A percentile compares a stretch with the other conserved stretches of the same genome.
Conservation (phyloP, 92 coral and sea anemone genomes). For the Epizoanthus fatuus region DNA sequence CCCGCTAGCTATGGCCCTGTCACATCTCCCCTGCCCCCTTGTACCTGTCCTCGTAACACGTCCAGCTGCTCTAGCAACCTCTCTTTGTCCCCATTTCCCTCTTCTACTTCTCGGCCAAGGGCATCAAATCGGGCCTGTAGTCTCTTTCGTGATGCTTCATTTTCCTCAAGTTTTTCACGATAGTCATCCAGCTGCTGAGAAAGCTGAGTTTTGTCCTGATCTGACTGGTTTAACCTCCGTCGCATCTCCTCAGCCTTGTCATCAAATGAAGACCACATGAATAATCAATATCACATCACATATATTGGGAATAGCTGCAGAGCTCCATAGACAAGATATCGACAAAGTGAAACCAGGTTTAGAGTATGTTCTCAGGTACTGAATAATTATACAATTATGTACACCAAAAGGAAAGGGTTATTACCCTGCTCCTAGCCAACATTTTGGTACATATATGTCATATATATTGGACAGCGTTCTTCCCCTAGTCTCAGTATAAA, state of each 20-base stretch:
- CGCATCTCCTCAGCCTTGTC: conserved; percentile 85
- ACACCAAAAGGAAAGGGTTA: no score
- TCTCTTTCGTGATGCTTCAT: conserved; percentile 73
- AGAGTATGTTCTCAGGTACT: no score
- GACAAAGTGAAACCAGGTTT: no score
- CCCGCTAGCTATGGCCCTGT: background rate
- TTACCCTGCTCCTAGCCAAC: no score
- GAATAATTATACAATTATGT: no score
- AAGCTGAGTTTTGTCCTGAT: conserved; percentile 73
- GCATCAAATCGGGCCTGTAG: conserved; percentile 86
- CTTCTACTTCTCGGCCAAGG: conserved; percentile 81
- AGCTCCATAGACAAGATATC: no score
- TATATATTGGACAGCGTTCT: no score
- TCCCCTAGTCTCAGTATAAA: no score
- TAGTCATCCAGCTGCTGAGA: conserved; percentile 71
- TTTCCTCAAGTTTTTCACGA: conserved; percentile 81
- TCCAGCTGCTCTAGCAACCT: conserved; percentile 89
- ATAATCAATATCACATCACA: background rate
- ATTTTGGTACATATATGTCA: no score
- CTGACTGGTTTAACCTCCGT: conserved; percentile 78
- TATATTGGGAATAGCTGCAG: background rate
- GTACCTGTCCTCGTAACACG: conserved; percentile 91
- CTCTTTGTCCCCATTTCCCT: conserved; percentile 89
- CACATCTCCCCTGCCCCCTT: background rate
- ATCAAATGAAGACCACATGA: background rate